Conservation (phyloP, 2,888 invertebrate genomes). For the Phlogophora meticulosa region DNA sequence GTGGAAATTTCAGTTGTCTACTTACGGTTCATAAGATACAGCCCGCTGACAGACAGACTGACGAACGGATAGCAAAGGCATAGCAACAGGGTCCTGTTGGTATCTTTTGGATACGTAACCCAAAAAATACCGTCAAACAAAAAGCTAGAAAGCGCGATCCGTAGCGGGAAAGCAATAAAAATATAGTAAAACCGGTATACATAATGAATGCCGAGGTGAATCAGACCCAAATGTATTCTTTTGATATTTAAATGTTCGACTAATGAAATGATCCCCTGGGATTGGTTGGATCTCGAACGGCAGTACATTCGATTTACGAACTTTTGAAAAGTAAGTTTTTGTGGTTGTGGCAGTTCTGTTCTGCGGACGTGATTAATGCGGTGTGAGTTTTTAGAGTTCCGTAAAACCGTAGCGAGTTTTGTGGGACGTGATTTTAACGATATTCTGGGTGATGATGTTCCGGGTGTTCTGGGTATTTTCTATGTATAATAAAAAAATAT, state of each 20-base stretch:
- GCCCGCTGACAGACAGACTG: too few relatives aligned
- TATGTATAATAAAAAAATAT: too few relatives aligned
- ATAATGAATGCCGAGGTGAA: slow-evolving; percentile 71
- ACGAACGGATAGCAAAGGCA: too few relatives aligned
- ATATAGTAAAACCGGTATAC: slow-evolving; percentile 68
- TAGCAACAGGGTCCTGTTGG: too few relatives aligned
- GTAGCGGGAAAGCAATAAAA: slow-evolving; percentile 60
- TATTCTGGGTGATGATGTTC: too few relatives aligned
- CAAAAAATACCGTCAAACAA: slow-evolving; percentile 29
- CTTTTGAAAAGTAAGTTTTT: slow-evolving; percentile 58
- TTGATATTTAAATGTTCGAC: slow-evolving; percentile 85
- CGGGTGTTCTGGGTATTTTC: too few relatives aligned
- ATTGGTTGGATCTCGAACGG: slow-evolving; percentile 49
- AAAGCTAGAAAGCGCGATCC: slow-evolving; percentile 40
- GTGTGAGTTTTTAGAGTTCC: slow-evolving; percentile 5
- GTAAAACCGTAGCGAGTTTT: neutral
- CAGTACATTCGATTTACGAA: slow-evolving; percentile 54
- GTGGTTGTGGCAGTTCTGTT: slow-evolving; percentile 51
- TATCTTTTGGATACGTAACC: too few relatives aligned
- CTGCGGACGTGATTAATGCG: slow-evolving; percentile 41
- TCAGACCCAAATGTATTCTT: slow-evolving; percentile 81
- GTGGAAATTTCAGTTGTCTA: too few relatives aligned
- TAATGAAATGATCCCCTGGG: slow-evolving; percentile 81
- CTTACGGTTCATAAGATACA: too few relatives aligned
- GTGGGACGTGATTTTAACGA: too few relatives aligned